Evolutionary conservation across 2,797 vertebrate species (phyloP), one percentile per base, ranked within the genome.

Genomic region (Brachyrhaphis roseni): DNA sequence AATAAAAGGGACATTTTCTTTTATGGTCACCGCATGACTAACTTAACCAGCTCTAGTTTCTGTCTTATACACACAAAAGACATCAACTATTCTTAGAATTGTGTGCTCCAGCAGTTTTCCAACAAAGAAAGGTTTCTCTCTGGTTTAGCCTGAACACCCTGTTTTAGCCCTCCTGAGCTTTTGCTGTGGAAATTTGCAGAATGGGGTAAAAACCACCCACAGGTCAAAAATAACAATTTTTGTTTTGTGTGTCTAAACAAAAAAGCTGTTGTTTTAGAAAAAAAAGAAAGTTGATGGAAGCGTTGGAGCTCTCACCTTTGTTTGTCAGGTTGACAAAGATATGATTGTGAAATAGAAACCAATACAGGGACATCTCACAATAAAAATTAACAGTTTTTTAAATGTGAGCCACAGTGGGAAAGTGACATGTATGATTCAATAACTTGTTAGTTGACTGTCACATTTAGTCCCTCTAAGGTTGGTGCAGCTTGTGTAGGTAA

Each of bases 51-150:
- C 39, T 74, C 15, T 39, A 55, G 72, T 39, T 53, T 74, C 72
- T 74, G 49, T 51, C 47, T 55, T 74, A 31, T 81, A 73, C 71
- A 80, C 15, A 47, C 83, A 51, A 79, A 82, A 77, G 91, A 80
- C 87, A 91, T 92, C 94, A 93, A 90, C 87, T 72, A 43, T 89
- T 86, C 86, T 82, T 62, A 82, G 66, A 76, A 28, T 77, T 83
- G 85, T 75, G 74, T 84, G 84, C 83, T 76, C 77, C 55, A 13
- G 72, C 76, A 47, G 74, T 78, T 80, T 31, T 66, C 66, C 59
- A 74, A 87, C 43, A 47, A 75, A 53, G 51, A 82, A 31, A 75
- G 16, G 55, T 46, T 77, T 78, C 13, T 78, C 57, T 53, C 82
- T 81, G 11, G 84, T 86, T 84, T 7, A 82, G 68, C 90, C 64